These are phyloP conservation scores for Aramus guarauna DNA, from an alignment of 2,113 vertebrate genomes.

Conservation along the genomic window DNA sequence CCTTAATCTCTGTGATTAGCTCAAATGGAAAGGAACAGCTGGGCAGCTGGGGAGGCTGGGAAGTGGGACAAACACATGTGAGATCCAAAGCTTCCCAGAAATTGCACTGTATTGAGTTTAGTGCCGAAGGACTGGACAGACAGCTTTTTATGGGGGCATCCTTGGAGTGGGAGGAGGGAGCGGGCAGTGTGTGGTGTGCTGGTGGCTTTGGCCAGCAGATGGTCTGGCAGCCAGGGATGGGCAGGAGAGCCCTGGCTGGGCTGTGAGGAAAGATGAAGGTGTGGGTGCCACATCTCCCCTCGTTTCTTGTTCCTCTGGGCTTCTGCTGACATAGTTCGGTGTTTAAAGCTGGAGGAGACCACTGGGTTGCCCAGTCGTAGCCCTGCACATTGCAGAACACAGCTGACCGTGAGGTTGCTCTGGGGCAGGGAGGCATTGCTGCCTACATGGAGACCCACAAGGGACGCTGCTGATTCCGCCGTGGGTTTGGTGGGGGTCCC, in stretches of 20 bases:
- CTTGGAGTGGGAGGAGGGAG: background rate
- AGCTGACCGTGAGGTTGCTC: accelerated
- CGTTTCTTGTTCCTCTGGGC: background rate
- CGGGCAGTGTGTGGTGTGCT: accelerated
- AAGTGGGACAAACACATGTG: conserved; percentile 27
- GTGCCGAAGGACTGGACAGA: background rate
- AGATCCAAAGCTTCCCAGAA: conserved; percentile 60
- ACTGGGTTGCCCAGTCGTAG: background rate
- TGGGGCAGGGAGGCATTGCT: background rate
- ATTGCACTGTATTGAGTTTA: background rate
- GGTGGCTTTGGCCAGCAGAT: background rate
- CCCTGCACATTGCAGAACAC: background rate
- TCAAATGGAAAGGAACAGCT: conserved; percentile 58
- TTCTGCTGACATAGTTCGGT: background rate
- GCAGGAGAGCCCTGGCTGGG: background rate
- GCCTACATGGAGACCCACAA: background rate
- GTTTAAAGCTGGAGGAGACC: background rate
- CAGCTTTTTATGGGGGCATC: background rate
- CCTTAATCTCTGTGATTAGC: conserved; percentile 58
- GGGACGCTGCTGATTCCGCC: background rate
- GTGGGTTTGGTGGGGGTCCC: background rate
- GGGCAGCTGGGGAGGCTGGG: conserved; percentile 31
- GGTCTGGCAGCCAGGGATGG: background rate
- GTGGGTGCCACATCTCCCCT: background rate
- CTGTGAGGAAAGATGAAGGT: background rate